A percentile compares a stretch with the other conserved stretches of the same genome.
Conservation (phyloP, 35 echinoderm and acorn worm species). For the Patiria miniata region DNA sequence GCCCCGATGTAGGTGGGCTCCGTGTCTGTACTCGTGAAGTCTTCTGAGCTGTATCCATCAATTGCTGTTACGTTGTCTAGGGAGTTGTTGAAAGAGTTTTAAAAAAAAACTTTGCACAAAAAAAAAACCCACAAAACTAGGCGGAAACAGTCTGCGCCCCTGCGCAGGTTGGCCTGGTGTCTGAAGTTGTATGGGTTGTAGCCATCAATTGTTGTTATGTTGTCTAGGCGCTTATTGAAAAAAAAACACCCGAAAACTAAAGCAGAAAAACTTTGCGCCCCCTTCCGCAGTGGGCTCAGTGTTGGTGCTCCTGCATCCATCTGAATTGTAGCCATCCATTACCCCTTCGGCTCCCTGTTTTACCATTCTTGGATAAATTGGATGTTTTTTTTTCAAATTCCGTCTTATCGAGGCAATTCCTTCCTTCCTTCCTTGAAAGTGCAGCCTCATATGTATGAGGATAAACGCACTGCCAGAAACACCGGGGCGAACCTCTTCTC, state of each 20-base stretch:
- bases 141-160: background rate
- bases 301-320: background rate
- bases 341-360: too few species aligned
- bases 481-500: too few species aligned
- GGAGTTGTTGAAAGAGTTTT: background rate
- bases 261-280: too few species aligned
- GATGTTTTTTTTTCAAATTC: too few species aligned
- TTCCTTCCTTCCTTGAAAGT: too few species aligned
- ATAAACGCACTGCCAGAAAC: too few species aligned
- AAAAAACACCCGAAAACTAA: too few species aligned
- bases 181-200: background rate
- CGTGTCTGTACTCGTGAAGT: background rate
- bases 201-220: background rate
- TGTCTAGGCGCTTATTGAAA: background rate
- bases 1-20: background rate
- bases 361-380: too few species aligned
- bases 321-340: conserved; percentile 1
- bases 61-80: background rate
- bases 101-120: too few species aligned
- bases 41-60: background rate
- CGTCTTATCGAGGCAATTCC: too few species aligned
- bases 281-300: background rate
- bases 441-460: too few species aligned
- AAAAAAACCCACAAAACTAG: too few species aligned
- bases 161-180: background rate